Conservation (phyloP, 2,113 vertebrate species). For the Thalassarche chlororhynchos region DNA sequence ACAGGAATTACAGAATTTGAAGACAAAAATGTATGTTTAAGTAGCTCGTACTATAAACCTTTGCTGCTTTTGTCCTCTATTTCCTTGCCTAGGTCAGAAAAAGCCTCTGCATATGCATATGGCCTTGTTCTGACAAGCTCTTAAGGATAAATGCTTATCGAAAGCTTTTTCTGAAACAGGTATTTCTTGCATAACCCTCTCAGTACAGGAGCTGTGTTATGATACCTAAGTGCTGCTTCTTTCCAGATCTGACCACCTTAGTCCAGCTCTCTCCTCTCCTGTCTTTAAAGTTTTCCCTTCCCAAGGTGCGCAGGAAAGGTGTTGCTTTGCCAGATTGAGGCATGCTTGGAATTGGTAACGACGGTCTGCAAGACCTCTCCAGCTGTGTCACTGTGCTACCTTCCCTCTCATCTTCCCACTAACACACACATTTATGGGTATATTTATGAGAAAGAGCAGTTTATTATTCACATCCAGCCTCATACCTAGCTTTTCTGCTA, state of each 20-base stretch:
- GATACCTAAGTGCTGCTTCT: not conserved
- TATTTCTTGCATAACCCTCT: not conserved
- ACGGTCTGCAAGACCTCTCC: not conserved
- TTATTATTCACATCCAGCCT: conserved; percentile 33
- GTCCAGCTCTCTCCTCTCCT: not conserved
- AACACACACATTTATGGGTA: not conserved
- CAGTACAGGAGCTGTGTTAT: not conserved
- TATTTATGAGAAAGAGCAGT: conserved; percentile 10
- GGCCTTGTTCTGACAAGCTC: conserved; percentile 10
- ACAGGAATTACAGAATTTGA: not conserved
- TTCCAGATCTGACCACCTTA: not conserved
- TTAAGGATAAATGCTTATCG: not conserved
- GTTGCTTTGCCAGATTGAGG: not conserved
- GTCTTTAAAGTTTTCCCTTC: not conserved
- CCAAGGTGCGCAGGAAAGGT: not conserved
- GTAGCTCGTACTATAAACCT: not conserved
- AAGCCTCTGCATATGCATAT: not conserved
- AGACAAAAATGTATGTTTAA: not conserved
- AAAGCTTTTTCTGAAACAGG: not conserved
- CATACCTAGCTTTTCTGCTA: not conserved
- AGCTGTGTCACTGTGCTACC: not conserved
- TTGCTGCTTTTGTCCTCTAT: not conserved
- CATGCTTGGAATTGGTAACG: not conserved
- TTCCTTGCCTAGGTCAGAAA: not conserved
- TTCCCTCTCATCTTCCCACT: not conserved